These are phyloP conservation scores for Argynnis bischoffii DNA, from an alignment of 2,888 invertebrate genomes.

Conservation along the genomic window DNA sequence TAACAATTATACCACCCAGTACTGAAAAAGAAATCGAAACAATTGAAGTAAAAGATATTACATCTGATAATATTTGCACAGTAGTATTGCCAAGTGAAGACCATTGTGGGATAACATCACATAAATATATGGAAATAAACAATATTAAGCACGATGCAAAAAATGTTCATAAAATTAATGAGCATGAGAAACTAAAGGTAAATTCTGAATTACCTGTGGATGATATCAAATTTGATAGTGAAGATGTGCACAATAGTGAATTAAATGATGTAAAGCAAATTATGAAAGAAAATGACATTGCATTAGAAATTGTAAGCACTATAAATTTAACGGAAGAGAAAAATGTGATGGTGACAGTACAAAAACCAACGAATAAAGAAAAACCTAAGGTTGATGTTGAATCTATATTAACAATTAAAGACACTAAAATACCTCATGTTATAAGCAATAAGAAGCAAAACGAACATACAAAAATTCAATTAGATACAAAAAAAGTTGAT, in stretches of 20 bases:
- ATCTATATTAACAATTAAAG: not conserved
- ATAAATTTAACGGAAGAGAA: slow-evolving; percentile 1
- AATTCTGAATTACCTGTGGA: not conserved
- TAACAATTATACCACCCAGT: not conserved
- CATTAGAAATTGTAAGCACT: not conserved
- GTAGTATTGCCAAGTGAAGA: not conserved
- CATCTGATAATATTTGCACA: not conserved
- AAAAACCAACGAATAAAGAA: not conserved
- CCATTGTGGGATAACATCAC: not conserved
- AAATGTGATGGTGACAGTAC: not conserved
- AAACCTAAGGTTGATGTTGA: not conserved
- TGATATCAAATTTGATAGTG: not conserved
- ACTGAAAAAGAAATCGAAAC: not conserved
- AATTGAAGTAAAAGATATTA: not conserved
- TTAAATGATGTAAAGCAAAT: not conserved
- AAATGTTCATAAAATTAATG: not conserved
- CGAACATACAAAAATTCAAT: slow-evolving; percentile 3
- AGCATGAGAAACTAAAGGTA: not conserved
- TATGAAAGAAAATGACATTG: slow-evolving; percentile 3
- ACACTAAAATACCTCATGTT: not conserved
- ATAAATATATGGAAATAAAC: not conserved
- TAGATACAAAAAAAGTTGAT: slow-evolving; percentile 13
- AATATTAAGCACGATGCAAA: not conserved
- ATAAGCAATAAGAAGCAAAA: slow-evolving; percentile 11
- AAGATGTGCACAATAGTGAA: not conserved